These are phyloP conservation scores for Entelurus aequoreus DNA, from an alignment of 2,113 vertebrate genomes.

Conservation along the genomic window DNA sequence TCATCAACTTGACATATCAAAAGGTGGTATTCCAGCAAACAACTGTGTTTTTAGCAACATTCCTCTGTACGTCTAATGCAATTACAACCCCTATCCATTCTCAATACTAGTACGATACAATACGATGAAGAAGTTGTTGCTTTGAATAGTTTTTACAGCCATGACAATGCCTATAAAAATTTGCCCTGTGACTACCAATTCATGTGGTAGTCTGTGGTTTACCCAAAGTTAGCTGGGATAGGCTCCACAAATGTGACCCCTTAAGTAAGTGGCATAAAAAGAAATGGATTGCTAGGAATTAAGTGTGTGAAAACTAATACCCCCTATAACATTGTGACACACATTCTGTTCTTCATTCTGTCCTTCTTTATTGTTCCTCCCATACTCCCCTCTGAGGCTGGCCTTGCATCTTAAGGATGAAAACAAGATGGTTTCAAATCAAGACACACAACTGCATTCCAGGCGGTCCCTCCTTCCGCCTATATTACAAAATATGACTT, in stretches of 20 bases:
- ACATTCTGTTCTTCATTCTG: slow-evolving; percentile 23
- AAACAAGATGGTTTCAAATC: slow-evolving; percentile 62
- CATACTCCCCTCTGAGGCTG: slow-evolving; percentile 24
- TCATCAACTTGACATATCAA: too few relatives aligned
- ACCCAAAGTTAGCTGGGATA: not conserved
- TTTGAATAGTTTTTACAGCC: too few relatives aligned
- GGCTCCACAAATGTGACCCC: not conserved
- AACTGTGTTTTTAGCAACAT: too few relatives aligned
- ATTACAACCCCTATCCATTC: too few relatives aligned
- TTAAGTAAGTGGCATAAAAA: not conserved
- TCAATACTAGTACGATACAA: too few relatives aligned
- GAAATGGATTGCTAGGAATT: not conserved
- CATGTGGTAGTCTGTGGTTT: not conserved
- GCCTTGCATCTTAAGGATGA: slow-evolving; percentile 41
- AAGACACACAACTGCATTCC: slow-evolving; percentile 27
- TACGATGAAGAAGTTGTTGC: too few relatives aligned
- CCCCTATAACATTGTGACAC: slow-evolving; percentile 19
- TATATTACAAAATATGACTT: slow-evolving; percentile 70
- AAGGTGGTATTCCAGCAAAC: too few relatives aligned
- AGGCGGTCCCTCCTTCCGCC: slow-evolving; percentile 30
- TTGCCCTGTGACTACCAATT: not conserved
- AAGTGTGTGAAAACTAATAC: not conserved
- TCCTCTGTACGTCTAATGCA: too few relatives aligned
- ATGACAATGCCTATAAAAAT: too few relatives aligned
- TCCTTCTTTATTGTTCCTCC: slow-evolving; percentile 29